Evolutionary conservation across 2,113 vertebrate species (phyloP).

Genomic region (Recurvirostra avosetta): DNA sequence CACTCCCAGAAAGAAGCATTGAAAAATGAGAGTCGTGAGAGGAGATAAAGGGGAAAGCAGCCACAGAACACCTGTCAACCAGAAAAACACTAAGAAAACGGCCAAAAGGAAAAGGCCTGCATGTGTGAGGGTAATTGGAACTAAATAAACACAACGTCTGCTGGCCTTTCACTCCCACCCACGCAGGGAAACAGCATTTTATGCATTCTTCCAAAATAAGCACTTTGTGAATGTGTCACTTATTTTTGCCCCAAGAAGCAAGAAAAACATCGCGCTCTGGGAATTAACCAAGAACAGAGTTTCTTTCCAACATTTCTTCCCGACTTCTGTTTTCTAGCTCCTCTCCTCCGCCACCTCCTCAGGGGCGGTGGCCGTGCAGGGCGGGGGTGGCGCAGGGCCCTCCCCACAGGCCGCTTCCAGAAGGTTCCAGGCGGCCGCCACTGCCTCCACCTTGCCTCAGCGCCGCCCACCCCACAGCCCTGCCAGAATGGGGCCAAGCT

Average conservation of each 20-base stretch:
- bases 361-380: rapidly evolving
- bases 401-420: background rate
- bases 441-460: background rate
- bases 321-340: background rate
- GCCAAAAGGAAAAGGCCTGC: background rate
- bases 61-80: background rate
- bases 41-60: background rate
- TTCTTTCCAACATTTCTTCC: background rate
- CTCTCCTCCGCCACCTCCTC: background rate
- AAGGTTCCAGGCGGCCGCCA: rapidly evolving
- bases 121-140: background rate
- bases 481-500: rapidly evolving
- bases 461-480: rapidly evolving
- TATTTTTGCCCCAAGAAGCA: background rate
- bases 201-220: background rate
- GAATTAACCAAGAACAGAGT: background rate
- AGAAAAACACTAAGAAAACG: background rate
- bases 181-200: background rate
- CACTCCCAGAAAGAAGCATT: background rate
- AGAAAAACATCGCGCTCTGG: background rate
- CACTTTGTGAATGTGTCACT: constrained; percentile 1
- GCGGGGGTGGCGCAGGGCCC: too few species aligned
- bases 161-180: background rate
- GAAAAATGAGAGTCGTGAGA: background rate
- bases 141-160: background rate